Evolutionary conservation across 2,113 vertebrate species (phyloP).

Genomic region (Mystacornis crossleyi): DNA sequence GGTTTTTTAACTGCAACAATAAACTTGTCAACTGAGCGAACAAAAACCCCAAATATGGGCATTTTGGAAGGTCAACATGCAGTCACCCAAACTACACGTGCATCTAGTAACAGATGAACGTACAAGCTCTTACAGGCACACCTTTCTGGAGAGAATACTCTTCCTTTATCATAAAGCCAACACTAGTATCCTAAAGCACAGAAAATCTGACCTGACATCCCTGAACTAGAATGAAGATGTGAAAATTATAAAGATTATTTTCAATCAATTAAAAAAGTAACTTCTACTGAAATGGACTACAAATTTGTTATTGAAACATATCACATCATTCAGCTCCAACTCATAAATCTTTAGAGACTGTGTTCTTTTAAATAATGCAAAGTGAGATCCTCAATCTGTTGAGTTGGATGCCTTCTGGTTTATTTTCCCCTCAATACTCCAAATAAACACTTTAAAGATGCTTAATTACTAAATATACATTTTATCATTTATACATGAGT

Average conservation of each 20-base stretch:
- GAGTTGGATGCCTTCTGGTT: neutral
- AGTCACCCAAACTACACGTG: neutral
- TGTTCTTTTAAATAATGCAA: neutral
- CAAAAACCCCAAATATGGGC: neutral
- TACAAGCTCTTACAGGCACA: neutral
- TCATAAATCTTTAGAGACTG: neutral
- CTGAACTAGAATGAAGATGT: neutral
- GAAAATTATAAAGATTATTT: neutral
- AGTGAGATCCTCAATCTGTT: neutral
- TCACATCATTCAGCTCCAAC: neutral
- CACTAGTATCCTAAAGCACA: neutral
- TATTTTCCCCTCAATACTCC: neutral
- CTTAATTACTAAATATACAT: neutral
- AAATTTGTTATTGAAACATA: neutral
- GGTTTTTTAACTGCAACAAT: neutral
- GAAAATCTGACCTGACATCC: neutral
- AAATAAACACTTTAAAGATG: neutral
- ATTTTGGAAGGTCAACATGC: neutral
- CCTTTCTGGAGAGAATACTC: neutral
- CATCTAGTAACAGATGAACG: neutral
- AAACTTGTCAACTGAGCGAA: neutral
- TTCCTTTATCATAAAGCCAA: neutral
- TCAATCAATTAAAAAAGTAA: neutral
- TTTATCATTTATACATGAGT: neutral
- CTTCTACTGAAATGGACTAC: neutral